Evolutionary conservation across 2,113 vertebrate genomes (phyloP).

Genomic region (Actenoides hombroni): DNA sequence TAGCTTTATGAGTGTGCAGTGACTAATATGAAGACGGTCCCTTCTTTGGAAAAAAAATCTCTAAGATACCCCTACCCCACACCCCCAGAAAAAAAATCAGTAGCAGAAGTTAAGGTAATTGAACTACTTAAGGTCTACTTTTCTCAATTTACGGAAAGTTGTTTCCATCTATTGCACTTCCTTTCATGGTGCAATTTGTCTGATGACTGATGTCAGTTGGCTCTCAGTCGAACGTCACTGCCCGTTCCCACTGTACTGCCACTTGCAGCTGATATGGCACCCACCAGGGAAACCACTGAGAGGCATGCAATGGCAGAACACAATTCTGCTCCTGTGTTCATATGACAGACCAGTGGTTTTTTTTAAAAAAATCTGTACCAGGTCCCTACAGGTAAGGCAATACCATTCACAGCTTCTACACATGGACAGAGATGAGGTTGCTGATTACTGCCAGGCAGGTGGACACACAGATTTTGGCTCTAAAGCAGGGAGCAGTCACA

Average conservation of each 20-base stretch:
- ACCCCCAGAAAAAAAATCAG: rapidly evolving
- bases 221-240: not conserved
- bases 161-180: not conserved
- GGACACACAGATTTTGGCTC: not conserved
- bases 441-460: not conserved
- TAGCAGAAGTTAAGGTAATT: not conserved
- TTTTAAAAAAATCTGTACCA: not conserved
- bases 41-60: not conserved
- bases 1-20: not conserved
- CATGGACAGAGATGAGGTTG: not conserved
- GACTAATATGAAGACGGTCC: not conserved
- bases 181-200: not conserved
- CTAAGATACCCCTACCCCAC: not conserved
- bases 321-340: not conserved
- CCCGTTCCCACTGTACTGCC: rapidly evolving
- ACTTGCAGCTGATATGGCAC: not conserved
- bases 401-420: not conserved
- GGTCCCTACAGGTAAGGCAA: not conserved
- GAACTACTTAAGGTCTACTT: not conserved
- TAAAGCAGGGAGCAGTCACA: not conserved
- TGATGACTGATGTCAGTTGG: not conserved
- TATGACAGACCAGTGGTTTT: not conserved
- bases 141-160: not conserved
- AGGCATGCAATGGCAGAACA: not conserved
- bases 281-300: rapidly evolving